phyloP scores from a whole-genome alignment of 2,797 vertebrate species.

The Sternotherus odoratus region DNA sequence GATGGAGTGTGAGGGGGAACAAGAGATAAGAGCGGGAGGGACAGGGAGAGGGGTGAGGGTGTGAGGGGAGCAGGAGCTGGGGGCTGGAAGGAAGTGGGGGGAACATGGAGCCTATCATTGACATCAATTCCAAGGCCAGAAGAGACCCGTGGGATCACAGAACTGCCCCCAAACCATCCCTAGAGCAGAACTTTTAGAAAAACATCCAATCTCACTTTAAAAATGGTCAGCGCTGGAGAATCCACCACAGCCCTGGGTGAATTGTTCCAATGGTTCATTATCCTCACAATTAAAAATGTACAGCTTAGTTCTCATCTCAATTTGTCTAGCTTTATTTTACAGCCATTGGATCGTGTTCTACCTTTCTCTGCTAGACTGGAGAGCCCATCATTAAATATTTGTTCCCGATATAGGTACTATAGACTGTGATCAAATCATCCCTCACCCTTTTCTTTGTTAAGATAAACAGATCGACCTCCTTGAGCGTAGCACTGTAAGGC shows the following conservation, averaged over 20 bases:
- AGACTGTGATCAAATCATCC: background rate
- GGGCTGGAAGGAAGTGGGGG: background rate
- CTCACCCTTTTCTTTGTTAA: background rate
- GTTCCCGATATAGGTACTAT: background rate
- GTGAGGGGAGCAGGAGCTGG: background rate
- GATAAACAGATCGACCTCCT: background rate
- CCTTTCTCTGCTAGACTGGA: background rate
- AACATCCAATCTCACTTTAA: background rate
- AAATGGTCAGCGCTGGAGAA: background rate
- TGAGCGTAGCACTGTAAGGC: background rate
- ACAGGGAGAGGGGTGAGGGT: conserved; percentile 1
- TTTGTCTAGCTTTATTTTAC: background rate
- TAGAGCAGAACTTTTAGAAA: background rate
- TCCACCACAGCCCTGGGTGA: background rate
- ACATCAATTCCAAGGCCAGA: background rate
- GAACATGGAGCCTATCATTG: background rate
- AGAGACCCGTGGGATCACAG: background rate
- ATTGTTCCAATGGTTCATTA: background rate
- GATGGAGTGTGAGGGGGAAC: conserved; percentile 51
- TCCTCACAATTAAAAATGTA: background rate
- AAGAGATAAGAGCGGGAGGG: conserved; percentile 33
- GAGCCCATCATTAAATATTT: background rate
- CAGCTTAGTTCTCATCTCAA: background rate
- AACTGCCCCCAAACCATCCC: background rate
- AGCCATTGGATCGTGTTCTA: background rate